Conservation (phyloP, 2,888 invertebrate species). For the Calameuta filiformis region DNA sequence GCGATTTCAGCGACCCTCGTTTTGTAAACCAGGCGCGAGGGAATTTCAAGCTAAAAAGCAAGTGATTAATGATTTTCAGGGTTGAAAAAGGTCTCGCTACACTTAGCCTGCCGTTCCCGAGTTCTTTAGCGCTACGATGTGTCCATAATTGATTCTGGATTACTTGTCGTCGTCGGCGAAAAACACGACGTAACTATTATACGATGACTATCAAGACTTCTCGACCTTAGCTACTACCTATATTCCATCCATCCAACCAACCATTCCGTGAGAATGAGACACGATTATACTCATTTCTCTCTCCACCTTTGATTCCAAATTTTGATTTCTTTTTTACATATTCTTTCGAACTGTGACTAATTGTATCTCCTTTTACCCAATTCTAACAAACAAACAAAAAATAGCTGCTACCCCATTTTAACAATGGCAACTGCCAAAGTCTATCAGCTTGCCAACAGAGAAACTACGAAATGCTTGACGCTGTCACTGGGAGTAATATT, state of each 20-base stretch:
- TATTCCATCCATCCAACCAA: not conserved
- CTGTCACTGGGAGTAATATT: conserved; percentile 54
- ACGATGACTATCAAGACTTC: conserved; percentile 31
- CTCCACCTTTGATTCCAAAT: not conserved
- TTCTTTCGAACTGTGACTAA: not conserved
- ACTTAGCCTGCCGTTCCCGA: conserved; percentile 19
- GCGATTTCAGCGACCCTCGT: conserved; percentile 59
- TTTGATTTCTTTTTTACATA: not conserved
- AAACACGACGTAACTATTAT: conserved; percentile 32
- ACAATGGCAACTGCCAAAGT: not conserved
- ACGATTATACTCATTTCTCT: not conserved
- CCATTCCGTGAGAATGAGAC: not conserved
- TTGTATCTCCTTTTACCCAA: not conserved
- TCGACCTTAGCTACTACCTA: not conserved
- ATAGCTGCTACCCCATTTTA: not conserved
- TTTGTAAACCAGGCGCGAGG: conserved; percentile 63
- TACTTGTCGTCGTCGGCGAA: conserved; percentile 48
- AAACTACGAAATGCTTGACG: not conserved
- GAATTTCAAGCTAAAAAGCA: conserved; percentile 63
- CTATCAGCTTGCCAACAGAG: not conserved
- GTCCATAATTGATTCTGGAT: conserved; percentile 57
- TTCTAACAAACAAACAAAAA: not conserved
- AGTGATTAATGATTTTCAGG: conserved; percentile 61
- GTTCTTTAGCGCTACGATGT: conserved; percentile 30
- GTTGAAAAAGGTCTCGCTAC: conserved; percentile 41